These are phyloP conservation scores for Pollenia amentaria DNA, from an alignment of 2,888 invertebrate species.

Conservation along the genomic window DNA sequence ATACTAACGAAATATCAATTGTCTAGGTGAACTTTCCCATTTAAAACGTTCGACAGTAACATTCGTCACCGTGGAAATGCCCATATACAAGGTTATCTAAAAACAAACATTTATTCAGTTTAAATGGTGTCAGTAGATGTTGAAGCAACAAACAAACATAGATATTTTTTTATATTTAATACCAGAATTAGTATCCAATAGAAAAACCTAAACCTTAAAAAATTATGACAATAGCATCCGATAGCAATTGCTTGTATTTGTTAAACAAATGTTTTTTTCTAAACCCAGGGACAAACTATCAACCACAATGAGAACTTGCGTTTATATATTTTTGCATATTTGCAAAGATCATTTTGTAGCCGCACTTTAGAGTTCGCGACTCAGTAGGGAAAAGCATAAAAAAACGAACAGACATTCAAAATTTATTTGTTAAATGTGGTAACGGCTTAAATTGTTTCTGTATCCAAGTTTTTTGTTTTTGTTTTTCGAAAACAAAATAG, in stretches of 20 bases:
- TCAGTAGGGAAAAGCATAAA: constrained; percentile 75
- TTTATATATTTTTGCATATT: constrained; percentile 16
- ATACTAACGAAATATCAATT: too few species aligned
- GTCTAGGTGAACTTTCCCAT: too few species aligned
- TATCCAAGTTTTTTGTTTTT: constrained; percentile 3
- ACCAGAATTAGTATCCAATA: constrained; percentile 42
- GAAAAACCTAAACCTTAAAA: constrained; percentile 27
- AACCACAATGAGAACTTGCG: constrained; percentile 26
- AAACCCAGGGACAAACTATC: constrained; percentile 27
- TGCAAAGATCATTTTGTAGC: constrained; percentile 10
- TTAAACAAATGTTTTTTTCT: neutral
- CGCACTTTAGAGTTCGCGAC: constrained; percentile 39
- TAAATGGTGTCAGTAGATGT: constrained; percentile 53
- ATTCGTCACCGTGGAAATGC: neutral
- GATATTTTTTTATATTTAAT: neutral
- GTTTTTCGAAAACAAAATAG: neutral
- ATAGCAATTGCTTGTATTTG: constrained; percentile 65
- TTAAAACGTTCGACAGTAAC: neutral
- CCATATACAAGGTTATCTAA: constrained; percentile 22
- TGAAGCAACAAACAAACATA: constrained; percentile 12
- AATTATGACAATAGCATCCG: constrained; percentile 12
- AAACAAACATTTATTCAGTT: constrained; percentile 56
- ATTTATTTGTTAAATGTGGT: constrained; percentile 81
- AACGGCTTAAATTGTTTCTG: constrained; percentile 78
- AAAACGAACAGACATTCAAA: constrained; percentile 74